Evolutionary conservation across 2,888 invertebrate genomes (phyloP), one percentile per base, ranked within the genome.

Genomic region (Notocelia uddmanniana): DNA sequence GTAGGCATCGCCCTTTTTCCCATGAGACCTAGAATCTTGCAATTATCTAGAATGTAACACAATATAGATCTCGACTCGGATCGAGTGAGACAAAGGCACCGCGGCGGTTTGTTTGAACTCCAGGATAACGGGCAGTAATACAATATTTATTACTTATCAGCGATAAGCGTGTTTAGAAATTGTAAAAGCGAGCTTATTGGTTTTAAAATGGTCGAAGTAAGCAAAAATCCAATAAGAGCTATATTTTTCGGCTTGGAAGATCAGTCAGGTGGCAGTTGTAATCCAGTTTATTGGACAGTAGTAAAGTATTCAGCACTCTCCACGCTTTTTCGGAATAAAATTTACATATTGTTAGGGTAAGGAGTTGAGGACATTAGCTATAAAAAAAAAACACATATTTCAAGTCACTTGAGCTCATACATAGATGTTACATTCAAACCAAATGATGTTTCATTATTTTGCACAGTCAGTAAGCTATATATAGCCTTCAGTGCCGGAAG

Each of bases 61-160:
- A 54, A 71, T 60, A 45, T 31, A 26, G 55, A 23, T 55, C 23
- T 55, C 13, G 1, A 10, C 19, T 0, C 50, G 45, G 41, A 52
- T 52, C 37, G 74, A 74, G 76, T 79, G 79, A 81, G 81, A 81
- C 77, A 59, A 78, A 80, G 69, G 80, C 74, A 60, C 70, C 68
- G 62, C 70, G 76, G 72, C 86, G 87, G 87, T 63, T 0, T 58
- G 62, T 82, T 84, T 83, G 78, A 79, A 80, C 76, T 76, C 76
- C 76, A 76, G 82, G 79, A 82, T 84, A 75, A 85, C 87, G 79
- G 85, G 86, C 87, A 82, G 83, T 85, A 85, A 86, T 82, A 81
- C 79, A 79, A 83, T 85, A 84, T 81, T 80, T 79, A 82, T 78
- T 78, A 82, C 81, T 83, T 81, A 85, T 85, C 84, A 81, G 76